A percentile compares a stretch with the other conserved stretches of the same genome.
Conservation (phyloP, 2,888 invertebrate genomes). For the Crocallis elinguaria region DNA sequence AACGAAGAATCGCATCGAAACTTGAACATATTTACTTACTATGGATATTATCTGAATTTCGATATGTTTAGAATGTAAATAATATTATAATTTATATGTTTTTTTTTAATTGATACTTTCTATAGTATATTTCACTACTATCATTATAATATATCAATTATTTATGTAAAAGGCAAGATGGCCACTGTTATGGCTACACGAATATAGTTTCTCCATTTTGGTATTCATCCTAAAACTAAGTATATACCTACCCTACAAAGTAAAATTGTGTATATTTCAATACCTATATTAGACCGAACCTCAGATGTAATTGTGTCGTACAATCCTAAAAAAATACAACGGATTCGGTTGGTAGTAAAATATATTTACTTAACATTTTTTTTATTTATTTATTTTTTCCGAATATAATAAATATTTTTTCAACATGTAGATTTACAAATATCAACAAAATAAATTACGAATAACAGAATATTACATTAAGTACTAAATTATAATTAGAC, state of each 20-base stretch:
- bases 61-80: conserved; percentile 1
- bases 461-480: conserved; percentile 82
- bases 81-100: neutral
- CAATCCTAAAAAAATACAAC: conserved; percentile 46
- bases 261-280: conserved; percentile 72
- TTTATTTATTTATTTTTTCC: conserved; percentile 74
- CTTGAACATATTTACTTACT: neutral
- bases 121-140: conserved; percentile 3
- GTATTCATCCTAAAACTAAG: conserved; percentile 29
- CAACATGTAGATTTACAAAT: conserved; percentile 85
- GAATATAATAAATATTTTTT: conserved; percentile 82
- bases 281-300: conserved; percentile 45
- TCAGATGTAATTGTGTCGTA: conserved; percentile 17
- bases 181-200: conserved; percentile 75
- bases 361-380: conserved; percentile 84
- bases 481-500: conserved; percentile 60
- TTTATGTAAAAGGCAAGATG: conserved; percentile 76
- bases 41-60: neutral
- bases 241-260: conserved; percentile 59
- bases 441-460: conserved; percentile 85
- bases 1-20: neutral
- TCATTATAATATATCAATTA: conserved; percentile 34
- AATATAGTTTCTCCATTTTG: conserved; percentile 31
- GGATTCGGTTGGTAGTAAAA: conserved; percentile 65
- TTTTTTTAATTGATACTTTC: neutral